These are phyloP conservation scores for Colaptes auratus DNA, from an alignment of 2,113 vertebrate species.

Conservation along the genomic window DNA sequence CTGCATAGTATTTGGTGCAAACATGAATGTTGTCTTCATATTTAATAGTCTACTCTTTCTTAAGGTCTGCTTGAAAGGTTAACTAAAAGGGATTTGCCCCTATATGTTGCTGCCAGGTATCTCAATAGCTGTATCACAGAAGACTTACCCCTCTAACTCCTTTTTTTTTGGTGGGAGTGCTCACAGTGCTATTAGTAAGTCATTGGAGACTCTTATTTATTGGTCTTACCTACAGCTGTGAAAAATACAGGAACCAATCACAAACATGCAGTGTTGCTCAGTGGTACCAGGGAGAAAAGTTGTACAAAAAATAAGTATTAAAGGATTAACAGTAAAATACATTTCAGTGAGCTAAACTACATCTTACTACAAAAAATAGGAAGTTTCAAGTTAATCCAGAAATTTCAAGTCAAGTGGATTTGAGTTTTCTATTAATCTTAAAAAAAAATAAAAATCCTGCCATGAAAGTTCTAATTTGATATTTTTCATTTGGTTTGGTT, in stretches of 20 bases:
- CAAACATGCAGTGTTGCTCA: constrained; percentile 39
- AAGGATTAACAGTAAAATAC: constrained; percentile 66
- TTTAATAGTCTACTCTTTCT: neutral
- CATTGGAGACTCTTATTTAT: constrained; percentile 47
- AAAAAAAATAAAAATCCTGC: constrained; percentile 15
- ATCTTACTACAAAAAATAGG: neutral
- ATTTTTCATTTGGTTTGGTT: neutral
- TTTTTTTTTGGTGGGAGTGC: neutral
- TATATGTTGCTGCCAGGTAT: neutral
- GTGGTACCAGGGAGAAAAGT: constrained; percentile 46
- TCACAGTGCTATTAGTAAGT: neutral
- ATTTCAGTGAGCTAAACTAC: constrained; percentile 48
- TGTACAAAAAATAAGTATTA: constrained; percentile 65
- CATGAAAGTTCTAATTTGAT: neutral
- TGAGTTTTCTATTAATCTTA: constrained; percentile 51
- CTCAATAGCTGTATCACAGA: neutral
- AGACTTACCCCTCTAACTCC: neutral
- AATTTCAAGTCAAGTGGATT: constrained; percentile 57
- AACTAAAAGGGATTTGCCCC: neutral
- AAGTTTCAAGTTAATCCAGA: constrained; percentile 32
- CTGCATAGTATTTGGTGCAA: neutral
- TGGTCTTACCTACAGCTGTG: constrained; percentile 47
- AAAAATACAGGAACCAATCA: constrained; percentile 54
- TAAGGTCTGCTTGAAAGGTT: neutral
- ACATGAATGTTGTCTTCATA: neutral